Evolutionary conservation across 2,797 vertebrate species (phyloP), one percentile per base, ranked within the genome.

Genomic region (Sebastes oblongus): DNA sequence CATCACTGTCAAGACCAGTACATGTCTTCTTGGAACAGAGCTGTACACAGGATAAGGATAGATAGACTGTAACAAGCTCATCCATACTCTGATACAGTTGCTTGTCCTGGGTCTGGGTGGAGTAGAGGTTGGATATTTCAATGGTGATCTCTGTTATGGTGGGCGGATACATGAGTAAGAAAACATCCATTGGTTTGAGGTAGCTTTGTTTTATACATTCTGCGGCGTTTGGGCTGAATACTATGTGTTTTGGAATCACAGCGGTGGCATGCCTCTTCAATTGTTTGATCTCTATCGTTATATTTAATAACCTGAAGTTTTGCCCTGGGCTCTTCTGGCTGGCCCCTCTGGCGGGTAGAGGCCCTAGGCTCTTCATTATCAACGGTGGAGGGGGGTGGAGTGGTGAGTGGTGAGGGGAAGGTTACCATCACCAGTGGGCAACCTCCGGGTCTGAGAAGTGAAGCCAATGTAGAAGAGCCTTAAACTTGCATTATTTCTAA

Each of bases 201-300:
- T n/a, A 60, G 27, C n/a, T 36, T 60, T 75, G 52, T 52, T 56
- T 75, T 13, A 66, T 5, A 55, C 61, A 75, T 56, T 75, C 73
- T 30, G 73, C 25, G 24, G 74, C 7, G n/a, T 68, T 77, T 68
- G 74, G 56, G 2, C 55, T 50, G 7, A 27, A 34, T 55, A 74
- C 60, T 64, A 20, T 61, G 14, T 52, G 14, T 29, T 56, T 6
- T 30, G 34, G 36, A 34, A 22, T 67, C 1, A 4, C 8, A 5
- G 34, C 12, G 6, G 22, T 52, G 13, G 29, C 3, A 6, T 4
- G 56, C 29, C 36, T 34, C 13, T 62, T 59, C 0, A 55, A 66
- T 30, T 6, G 20, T 24, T 67, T 67, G 7, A 73, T 74, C 3
- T 20, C 20, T 60, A 6, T 73, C 52, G 34, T 60, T 72, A 65